phyloP scores from a whole-genome alignment of 2,797 vertebrate genomes.

The Rhinoraja longicauda region DNA sequence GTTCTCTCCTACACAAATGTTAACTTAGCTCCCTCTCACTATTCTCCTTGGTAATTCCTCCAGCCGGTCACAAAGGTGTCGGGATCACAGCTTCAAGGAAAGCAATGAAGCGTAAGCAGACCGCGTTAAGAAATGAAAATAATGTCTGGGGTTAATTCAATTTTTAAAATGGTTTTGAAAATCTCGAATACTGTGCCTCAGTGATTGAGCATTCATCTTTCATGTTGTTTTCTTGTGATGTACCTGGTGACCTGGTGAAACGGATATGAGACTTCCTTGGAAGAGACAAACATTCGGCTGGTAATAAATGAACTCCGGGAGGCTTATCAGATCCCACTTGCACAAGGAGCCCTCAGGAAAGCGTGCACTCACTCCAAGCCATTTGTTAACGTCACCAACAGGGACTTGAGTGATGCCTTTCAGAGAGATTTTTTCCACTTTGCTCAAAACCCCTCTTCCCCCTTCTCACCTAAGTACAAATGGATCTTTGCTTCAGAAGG shows the following conservation, averaged over 20 bases:
- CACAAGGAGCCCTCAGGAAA: neutral
- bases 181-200: neutral
- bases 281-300: neutral
- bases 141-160: no score
- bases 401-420: neutral
- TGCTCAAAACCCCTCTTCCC: neutral
- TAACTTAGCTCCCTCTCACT: neutral
- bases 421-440: neutral
- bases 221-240: neutral
- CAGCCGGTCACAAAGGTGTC: neutral
- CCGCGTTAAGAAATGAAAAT: neutral
- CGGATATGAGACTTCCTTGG: constrained; percentile 2
- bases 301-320: neutral
- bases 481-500: no score
- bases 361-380: neutral
- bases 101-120: neutral
- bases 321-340: neutral
- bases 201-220: neutral
- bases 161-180: neutral
- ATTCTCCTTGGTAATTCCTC: no score
- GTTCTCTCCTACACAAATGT: no score
- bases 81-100: neutral
- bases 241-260: neutral
- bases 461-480: no score
- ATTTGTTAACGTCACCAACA: constrained; percentile 8